Conservation (phyloP, 2,113 vertebrate species). For the Herpailurus yagouaroundi region DNA sequence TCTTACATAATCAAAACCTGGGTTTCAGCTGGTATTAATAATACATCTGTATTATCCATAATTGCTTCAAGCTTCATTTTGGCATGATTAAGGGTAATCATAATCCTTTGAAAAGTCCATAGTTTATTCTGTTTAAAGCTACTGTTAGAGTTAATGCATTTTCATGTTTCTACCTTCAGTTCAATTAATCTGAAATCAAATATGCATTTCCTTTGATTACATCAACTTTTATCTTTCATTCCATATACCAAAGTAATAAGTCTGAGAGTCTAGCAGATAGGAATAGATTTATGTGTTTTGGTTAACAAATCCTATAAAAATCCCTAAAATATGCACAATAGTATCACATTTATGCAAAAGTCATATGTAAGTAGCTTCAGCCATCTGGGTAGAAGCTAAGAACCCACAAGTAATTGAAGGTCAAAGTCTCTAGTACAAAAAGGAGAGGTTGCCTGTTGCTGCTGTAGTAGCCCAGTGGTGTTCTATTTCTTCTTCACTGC, state of each 20-base stretch:
- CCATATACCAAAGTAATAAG: neutral
- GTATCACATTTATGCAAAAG: neutral
- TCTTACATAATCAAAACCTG: conserved; percentile 67
- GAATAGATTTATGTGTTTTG: conserved; percentile 42
- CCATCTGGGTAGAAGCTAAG: neutral
- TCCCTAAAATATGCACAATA: neutral
- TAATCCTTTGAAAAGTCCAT: conserved; percentile 64
- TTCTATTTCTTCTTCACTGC: neutral
- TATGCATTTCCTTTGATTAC: conserved; percentile 51
- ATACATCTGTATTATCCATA: conserved; percentile 55
- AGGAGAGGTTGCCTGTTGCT: neutral
- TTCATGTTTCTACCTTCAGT: conserved; percentile 32
- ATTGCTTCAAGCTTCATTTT: conserved; percentile 66
- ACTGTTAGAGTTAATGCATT: conserved; percentile 48
- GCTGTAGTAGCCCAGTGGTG: neutral
- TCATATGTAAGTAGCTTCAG: neutral
- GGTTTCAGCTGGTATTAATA: conserved; percentile 63
- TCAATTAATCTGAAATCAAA: conserved; percentile 61
- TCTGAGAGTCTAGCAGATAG: neutral
- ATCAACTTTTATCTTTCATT: conserved; percentile 32
- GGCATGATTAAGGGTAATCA: conserved; percentile 59
- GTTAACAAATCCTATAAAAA: neutral
- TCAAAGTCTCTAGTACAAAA: neutral
- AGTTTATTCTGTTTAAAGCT: conserved; percentile 70
- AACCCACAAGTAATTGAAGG: neutral